These are phyloP conservation scores for Glaucomys volans DNA, from an alignment of 2,113 vertebrate genomes.

Conservation along the genomic window DNA sequence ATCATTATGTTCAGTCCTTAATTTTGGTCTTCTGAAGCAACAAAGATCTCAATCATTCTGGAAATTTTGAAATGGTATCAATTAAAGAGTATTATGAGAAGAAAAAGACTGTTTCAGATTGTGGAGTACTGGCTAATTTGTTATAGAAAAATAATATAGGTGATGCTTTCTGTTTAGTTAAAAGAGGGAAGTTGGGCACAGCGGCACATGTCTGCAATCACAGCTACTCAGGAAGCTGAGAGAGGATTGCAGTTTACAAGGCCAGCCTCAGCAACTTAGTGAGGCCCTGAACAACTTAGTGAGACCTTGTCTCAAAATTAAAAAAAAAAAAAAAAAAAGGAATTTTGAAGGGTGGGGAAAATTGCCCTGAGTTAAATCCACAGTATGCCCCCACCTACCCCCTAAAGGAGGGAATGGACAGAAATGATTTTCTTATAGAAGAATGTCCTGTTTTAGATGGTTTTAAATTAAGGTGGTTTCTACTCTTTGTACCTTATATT, in stretches of 20 bases:
- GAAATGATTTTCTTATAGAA: neutral
- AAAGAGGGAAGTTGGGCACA: neutral
- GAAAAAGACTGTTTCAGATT: neutral
- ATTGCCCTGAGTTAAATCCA: too few species aligned
- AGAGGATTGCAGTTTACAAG: too few species aligned
- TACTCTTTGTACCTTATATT: neutral
- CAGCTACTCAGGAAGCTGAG: too few species aligned
- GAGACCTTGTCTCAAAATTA: too few species aligned
- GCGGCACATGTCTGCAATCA: too few species aligned
- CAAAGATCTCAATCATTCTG: neutral
- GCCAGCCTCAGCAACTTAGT: too few species aligned
- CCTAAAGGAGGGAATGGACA: neutral
- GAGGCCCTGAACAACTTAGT: too few species aligned
- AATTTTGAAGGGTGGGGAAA: too few species aligned
- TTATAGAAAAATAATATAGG: constrained; percentile 21
- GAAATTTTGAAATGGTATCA: neutral
- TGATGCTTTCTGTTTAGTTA: neutral
- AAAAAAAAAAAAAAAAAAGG: too few species aligned
- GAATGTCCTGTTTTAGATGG: neutral
- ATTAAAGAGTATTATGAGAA: neutral
- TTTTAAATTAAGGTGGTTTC: neutral
- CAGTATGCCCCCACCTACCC: too few species aligned
- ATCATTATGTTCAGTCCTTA: neutral
- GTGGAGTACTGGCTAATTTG: neutral
- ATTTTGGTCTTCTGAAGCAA: neutral